Conservation (phyloP, 2,113 vertebrate genomes). For the Danionella cerebrum region DNA sequence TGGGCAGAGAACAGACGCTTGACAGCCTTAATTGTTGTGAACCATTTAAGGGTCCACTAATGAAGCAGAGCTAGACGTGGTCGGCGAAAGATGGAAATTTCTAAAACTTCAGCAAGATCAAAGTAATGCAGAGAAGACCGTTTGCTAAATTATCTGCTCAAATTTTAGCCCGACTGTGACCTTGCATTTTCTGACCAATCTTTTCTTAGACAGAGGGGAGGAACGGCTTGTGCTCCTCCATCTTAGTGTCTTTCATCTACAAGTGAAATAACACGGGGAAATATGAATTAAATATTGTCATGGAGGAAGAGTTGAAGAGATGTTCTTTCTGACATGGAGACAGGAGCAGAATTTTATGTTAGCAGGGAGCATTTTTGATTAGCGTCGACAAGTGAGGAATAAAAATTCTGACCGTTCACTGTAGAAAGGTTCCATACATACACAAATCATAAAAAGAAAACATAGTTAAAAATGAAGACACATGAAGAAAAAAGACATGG, state of each 20-base stretch:
- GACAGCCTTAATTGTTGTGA: constrained; percentile 78
- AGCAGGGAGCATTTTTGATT: not conserved
- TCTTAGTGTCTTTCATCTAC: constrained; percentile 55
- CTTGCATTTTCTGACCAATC: constrained; percentile 51
- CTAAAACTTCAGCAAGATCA: constrained; percentile 75
- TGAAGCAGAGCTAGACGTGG: constrained; percentile 68
- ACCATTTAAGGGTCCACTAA: constrained; percentile 77
- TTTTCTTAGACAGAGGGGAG: constrained; percentile 26
- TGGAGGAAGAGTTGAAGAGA: constrained; percentile 14
- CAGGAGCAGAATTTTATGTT: not conserved
- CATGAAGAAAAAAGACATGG: too few relatives aligned
- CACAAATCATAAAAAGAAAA: not conserved
- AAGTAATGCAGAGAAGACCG: constrained; percentile 60
- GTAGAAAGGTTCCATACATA: too few relatives aligned
- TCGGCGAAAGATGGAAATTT: constrained; percentile 67
- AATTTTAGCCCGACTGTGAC: constrained; percentile 58
- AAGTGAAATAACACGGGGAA: constrained; percentile 54
- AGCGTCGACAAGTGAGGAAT: not conserved
- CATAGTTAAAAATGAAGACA: too few relatives aligned
- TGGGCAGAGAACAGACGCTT: constrained; percentile 53
- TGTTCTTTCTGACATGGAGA: not conserved
- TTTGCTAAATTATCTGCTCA: constrained; percentile 70
- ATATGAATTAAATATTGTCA: constrained; percentile 40
- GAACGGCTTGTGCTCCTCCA: constrained; percentile 42
- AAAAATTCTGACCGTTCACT: not conserved